Conservation (phyloP, 92 coral and sea anemone genomes). For the Bergia puertoricense region DNA sequence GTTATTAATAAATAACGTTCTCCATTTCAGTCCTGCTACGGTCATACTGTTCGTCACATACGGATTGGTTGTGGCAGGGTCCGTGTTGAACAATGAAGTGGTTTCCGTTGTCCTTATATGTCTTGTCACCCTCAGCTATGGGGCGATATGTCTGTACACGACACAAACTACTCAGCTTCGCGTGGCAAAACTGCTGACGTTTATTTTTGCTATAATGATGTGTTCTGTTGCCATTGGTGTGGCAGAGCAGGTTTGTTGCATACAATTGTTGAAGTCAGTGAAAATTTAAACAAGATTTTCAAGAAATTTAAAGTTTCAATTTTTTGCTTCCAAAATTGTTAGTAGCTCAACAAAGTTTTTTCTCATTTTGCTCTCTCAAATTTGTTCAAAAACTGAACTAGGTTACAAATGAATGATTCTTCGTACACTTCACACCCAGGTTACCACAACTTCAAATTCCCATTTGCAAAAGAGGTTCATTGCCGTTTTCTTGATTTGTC, state of each 20-base stretch:
- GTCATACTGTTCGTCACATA: conserved; percentile 61
- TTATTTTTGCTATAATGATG: conserved; percentile 65
- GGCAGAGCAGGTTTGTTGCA: conserved; percentile 51
- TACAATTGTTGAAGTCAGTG: too few species aligned
- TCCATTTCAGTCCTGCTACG: conserved; percentile 55
- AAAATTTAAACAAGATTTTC: background rate
- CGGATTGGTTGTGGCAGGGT: conserved; percentile 53
- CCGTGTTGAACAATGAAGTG: conserved; percentile 37
- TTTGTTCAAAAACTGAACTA: too few species aligned
- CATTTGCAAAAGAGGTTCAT: too few species aligned
- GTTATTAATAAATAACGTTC: background rate
- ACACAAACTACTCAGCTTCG: conserved; percentile 54
- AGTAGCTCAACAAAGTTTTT: too few species aligned
- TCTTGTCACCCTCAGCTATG: conserved; percentile 30
- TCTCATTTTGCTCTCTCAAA: too few species aligned
- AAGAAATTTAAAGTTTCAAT: too few species aligned
- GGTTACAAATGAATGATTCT: too few species aligned
- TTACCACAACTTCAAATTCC: too few species aligned
- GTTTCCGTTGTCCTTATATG: conserved; percentile 32
- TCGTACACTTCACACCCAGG: too few species aligned
- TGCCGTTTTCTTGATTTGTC: too few species aligned
- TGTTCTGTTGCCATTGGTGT: conserved; percentile 61
- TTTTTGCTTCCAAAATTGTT: too few species aligned
- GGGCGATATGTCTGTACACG: conserved; percentile 51
- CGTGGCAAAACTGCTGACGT: conserved; percentile 64